Percentiles rank a stretch among this genome's conserved stretches.
phyloP scores from a whole-genome alignment of 2,888 invertebrate species.

The Pyrrhosoma nymphula region DNA sequence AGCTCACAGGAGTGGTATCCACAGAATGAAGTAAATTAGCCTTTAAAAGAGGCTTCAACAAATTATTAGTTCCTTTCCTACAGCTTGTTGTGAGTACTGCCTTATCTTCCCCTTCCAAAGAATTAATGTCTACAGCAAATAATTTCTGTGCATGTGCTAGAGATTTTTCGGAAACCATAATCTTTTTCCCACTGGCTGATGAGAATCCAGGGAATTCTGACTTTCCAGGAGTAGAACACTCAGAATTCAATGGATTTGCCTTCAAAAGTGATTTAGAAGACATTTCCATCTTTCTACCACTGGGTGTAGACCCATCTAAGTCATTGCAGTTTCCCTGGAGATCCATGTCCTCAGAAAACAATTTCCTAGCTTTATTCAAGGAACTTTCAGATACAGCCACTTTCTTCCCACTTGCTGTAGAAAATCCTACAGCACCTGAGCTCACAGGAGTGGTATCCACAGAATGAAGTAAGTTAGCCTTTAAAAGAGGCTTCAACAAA shows the following conservation, averaged over 20 bases:
- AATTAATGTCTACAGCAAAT: constrained; percentile 9
- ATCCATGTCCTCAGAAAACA: constrained; percentile 53
- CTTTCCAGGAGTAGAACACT: constrained; percentile 50
- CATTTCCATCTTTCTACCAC: constrained; percentile 77
- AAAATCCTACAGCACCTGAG: constrained; percentile 73
- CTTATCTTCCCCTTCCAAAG: background rate
- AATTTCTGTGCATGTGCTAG: constrained; percentile 69
- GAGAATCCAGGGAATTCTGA: constrained; percentile 68
- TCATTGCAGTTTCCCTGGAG: background rate
- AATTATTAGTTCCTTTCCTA: background rate
- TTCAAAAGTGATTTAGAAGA: constrained; percentile 77
- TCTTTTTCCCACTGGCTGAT: constrained; percentile 72
- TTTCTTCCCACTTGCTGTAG: constrained; percentile 73
- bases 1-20: background rate
- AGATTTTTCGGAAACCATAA: constrained; percentile 73
- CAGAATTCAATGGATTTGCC: constrained; percentile 73
- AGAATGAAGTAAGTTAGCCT: constrained; percentile 73
- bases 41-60: constrained; percentile 71
- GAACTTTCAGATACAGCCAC: constrained; percentile 73
- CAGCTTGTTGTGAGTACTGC: background rate
- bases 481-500: constrained; percentile 74
- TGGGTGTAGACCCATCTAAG: constrained; percentile 72
- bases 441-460: background rate
- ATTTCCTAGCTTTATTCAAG: constrained; percentile 68
- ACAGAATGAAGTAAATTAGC: background rate